Conservation (phyloP, 2,113 vertebrate genomes). For the Macrotus californicus region DNA sequence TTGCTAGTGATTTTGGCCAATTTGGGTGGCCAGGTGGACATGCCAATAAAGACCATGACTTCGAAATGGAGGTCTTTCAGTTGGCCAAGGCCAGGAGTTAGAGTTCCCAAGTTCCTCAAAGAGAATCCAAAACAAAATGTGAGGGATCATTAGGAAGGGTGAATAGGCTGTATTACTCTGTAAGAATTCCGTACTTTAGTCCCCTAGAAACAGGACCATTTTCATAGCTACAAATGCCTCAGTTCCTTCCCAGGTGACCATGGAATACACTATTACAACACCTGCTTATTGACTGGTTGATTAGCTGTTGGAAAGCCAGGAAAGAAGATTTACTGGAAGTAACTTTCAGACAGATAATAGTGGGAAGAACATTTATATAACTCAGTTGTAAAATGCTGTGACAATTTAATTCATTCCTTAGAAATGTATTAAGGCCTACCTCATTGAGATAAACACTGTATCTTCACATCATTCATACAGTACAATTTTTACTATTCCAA, state of each 20-base stretch:
- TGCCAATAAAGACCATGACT: background rate
- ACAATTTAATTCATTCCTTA: background rate
- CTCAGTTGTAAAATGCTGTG: background rate
- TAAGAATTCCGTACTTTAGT: background rate
- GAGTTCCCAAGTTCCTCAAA: background rate
- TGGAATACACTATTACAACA: background rate
- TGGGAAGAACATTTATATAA: background rate
- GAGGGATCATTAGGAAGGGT: background rate
- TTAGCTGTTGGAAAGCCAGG: background rate
- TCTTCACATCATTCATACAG: background rate
- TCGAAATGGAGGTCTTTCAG: background rate
- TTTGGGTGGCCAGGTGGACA: background rate
- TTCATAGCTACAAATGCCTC: background rate
- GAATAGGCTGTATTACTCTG: background rate
- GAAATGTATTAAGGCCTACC: background rate
- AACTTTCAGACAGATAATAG: background rate
- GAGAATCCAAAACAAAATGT: background rate
- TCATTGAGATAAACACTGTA: background rate
- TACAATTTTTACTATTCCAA: background rate
- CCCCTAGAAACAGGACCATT: background rate
- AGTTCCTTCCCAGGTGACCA: background rate
- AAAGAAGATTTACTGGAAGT: constrained; percentile 26
- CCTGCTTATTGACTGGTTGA: background rate
- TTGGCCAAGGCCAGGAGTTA: background rate
- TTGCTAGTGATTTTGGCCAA: background rate